Conservation (phyloP, 2,113 vertebrate species). For the Brienomyrus longianalis region DNA sequence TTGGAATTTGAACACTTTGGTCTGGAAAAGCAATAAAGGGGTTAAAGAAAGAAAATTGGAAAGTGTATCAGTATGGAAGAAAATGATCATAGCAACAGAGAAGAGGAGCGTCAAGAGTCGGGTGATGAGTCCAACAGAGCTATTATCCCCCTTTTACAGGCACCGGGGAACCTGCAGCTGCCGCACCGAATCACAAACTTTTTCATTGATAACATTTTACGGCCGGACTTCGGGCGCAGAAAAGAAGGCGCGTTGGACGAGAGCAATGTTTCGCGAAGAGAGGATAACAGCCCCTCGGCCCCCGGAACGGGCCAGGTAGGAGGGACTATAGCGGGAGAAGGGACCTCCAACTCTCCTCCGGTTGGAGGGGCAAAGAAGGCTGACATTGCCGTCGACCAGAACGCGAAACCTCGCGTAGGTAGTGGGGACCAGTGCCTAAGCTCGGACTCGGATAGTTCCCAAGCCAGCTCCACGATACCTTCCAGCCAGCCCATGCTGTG, state of each 20-base stretch:
- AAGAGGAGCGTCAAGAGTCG: constrained; percentile 65
- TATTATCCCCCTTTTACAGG: constrained; percentile 68
- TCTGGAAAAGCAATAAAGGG: constrained; percentile 56
- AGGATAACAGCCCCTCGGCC: constrained; percentile 59
- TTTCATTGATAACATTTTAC: constrained; percentile 92
- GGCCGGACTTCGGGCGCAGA: constrained; percentile 84
- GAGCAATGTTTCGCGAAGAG: constrained; percentile 47
- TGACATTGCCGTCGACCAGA: constrained; percentile 65
- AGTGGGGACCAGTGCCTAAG: constrained; percentile 83
- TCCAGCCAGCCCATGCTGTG: constrained; percentile 80
- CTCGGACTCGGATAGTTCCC: constrained; percentile 94
- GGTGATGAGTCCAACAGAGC: constrained; percentile 69
- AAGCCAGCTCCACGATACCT: constrained; percentile 72
- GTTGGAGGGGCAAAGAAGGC: constrained; percentile 67
- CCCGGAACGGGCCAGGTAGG: constrained; percentile 59
- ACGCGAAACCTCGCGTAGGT: constrained; percentile 67
- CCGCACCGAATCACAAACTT: constrained; percentile 91
- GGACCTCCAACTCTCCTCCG: constrained; percentile 69
- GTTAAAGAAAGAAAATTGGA: constrained; percentile 55
- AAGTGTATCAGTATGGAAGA: constrained; percentile 82
- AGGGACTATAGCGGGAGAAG: constrained; percentile 66
- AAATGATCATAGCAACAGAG: constrained; percentile 70
- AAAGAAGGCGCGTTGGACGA: constrained; percentile 68
- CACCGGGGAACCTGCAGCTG: constrained; percentile 73
- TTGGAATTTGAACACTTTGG: constrained; percentile 42